A percentile compares a stretch with the other conserved stretches of the same genome.
Conservation (phyloP, 2,797 vertebrate species). For the Megaceryle alcyon region DNA sequence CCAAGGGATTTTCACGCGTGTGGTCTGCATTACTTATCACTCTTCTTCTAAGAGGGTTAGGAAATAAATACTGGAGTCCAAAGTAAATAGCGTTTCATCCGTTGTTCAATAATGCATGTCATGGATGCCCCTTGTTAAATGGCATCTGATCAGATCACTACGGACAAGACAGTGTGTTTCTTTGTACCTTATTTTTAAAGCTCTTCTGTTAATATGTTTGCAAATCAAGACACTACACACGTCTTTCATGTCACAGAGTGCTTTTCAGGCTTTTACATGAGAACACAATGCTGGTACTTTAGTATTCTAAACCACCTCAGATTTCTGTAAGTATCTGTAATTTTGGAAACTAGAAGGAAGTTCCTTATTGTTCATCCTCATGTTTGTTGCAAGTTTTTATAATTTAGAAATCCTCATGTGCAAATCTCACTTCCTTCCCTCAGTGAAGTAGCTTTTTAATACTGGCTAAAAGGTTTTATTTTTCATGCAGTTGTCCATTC, state of each 20-base stretch:
- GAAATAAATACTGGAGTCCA: background rate
- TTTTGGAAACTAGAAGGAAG: slow-evolving; percentile 23
- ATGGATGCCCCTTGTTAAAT: background rate
- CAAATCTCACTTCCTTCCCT: slow-evolving; percentile 41
- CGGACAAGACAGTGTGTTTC: background rate
- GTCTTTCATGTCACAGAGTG: background rate
- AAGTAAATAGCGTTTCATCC: background rate
- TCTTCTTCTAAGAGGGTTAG: background rate
- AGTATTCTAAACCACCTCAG: background rate
- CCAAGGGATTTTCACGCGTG: background rate
- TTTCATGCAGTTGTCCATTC: background rate
- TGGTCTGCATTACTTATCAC: background rate
- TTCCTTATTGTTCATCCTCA: background rate
- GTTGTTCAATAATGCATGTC: background rate
- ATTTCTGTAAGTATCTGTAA: background rate
- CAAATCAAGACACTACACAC: background rate
- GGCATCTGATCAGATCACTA: background rate
- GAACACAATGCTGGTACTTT: background rate
- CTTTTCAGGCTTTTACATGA: background rate
- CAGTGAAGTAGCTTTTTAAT: background rate
- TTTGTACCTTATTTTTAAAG: background rate
- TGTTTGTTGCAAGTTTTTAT: background rate
- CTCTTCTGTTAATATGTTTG: background rate
- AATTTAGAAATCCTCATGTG: slow-evolving; percentile 21
- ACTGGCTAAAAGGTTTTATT: background rate